These are phyloP conservation scores for Chionoecetes opilio DNA, from an alignment of 1,140 invertebrate species.

Conservation along the genomic window DNA sequence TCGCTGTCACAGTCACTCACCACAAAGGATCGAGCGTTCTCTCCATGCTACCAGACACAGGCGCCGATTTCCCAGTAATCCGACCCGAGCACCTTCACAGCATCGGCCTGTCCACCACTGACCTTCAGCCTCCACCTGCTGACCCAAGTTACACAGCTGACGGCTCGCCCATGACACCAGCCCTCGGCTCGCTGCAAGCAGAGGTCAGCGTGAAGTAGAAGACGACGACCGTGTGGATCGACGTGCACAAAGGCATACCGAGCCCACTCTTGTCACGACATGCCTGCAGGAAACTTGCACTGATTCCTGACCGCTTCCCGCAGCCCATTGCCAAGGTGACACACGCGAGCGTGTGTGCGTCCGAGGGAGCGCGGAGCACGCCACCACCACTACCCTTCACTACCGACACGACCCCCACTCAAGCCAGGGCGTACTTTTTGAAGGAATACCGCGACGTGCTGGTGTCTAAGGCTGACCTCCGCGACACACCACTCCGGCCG, in stretches of 20 bases:
- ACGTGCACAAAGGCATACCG: background rate
- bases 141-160: background rate
- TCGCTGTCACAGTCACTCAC: too few species aligned
- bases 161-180: background rate
- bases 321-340: too few species aligned
- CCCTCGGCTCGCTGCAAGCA: background rate
- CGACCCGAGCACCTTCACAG: background rate
- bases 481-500: background rate
- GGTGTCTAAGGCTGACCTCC: conserved; percentile 10
- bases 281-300: too few species aligned
- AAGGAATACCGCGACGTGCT: conserved; percentile 42
- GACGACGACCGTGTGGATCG: background rate
- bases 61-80: background rate
- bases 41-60: conserved; percentile 44
- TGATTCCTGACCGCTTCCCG: too few species aligned
- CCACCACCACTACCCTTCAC: background rate
- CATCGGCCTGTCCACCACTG: background rate
- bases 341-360: too few species aligned
- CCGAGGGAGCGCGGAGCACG: background rate
- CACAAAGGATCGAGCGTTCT: too few species aligned
- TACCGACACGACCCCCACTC: background rate
- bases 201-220: background rate
- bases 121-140: background rate
- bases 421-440: conserved; percentile 33
- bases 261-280: too few species aligned